phyloP scores from a whole-genome alignment of 2,113 vertebrate genomes.

The Dunckerocampus dactyliophorus region DNA sequence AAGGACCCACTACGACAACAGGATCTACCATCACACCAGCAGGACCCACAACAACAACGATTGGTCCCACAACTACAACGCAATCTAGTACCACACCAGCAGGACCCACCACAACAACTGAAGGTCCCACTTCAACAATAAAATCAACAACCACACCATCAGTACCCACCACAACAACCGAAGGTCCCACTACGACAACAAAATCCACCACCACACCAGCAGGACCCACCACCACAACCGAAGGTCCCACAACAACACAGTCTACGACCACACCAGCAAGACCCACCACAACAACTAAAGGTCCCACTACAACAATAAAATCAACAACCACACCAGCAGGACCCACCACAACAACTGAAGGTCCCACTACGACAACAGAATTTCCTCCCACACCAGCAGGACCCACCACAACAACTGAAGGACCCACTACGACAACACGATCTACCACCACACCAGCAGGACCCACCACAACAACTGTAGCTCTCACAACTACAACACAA shows the following conservation, averaged over 20 bases:
- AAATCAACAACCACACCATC: background rate
- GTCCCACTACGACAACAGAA: constrained; percentile 3
- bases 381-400: background rate
- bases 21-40: no score
- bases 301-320: background rate
- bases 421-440: background rate
- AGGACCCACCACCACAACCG: background rate
- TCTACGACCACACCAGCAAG: background rate
- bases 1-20: no score
- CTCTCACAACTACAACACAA: background rate
- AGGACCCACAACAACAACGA: background rate
- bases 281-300: background rate
- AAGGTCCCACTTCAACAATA: background rate
- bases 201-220: background rate
- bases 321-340: background rate
- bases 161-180: background rate
- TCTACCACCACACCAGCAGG: background rate
- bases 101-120: background rate
- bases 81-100: background rate
- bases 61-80: background rate
- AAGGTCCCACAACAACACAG: background rate
- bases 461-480: background rate
- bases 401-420: constrained; percentile 2
- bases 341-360: background rate
- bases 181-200: background rate